Evolutionary conservation across 2,888 invertebrate species (phyloP).

Genomic region (Leucania comma): DNA sequence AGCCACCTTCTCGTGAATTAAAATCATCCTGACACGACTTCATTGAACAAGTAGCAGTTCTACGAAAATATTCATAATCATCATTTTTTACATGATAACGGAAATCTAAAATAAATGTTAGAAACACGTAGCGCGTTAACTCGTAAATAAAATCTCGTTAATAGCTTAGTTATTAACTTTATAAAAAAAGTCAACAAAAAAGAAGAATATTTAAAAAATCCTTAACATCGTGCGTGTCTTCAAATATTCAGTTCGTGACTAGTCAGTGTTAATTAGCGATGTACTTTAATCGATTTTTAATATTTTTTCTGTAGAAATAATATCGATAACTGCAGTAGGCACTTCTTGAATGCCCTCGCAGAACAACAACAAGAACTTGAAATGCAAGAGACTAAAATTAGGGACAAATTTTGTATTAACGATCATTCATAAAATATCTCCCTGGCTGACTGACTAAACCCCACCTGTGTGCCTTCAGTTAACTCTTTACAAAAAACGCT

Average conservation of each 20-base stretch:
- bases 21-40: slow-evolving; percentile 35
- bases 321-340: slow-evolving; percentile 2
- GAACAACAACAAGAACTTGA: not conserved
- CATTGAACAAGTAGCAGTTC: slow-evolving; percentile 42
- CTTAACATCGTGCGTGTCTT: slow-evolving; percentile 18
- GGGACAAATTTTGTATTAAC: too few species aligned
- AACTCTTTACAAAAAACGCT: too few species aligned
- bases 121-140: slow-evolving; percentile 39
- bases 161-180: slow-evolving; percentile 33
- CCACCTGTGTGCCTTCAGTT: too few species aligned
- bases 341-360: not conserved
- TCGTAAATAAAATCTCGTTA: slow-evolving; percentile 42
- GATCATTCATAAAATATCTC: too few species aligned
- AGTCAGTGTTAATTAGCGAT: slow-evolving; percentile 50
- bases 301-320: slow-evolving; percentile 30
- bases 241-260: slow-evolving; percentile 49
- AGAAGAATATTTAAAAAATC: slow-evolving; percentile 21
- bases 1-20: slow-evolving; percentile 5
- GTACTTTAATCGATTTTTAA: slow-evolving; percentile 52
- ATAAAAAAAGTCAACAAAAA: slow-evolving; percentile 36
- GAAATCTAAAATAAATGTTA: slow-evolving; percentile 50
- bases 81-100: slow-evolving; percentile 46
- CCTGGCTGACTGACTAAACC: too few species aligned
- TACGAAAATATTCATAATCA: slow-evolving; percentile 28
- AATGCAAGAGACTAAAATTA: not conserved